A percentile compares a stretch with the other conserved stretches of the same genome.
Evolutionary conservation across 2,113 vertebrate genomes (phyloP).

Genomic region (Heterochromis multidens): DNA sequence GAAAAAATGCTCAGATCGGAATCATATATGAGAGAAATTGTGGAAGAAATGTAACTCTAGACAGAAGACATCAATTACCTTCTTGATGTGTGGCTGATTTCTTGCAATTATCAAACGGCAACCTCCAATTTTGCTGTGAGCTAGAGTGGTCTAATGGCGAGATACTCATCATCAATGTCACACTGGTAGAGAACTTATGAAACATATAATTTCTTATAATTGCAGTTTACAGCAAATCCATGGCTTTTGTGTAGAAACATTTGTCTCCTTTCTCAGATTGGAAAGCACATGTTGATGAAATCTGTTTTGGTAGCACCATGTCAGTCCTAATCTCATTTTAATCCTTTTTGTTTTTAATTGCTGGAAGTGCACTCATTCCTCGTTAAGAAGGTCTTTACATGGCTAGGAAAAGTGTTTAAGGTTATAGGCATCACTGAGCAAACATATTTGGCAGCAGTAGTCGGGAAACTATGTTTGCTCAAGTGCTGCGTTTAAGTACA

Average conservation of each 20-base stretch:
- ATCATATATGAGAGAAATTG: neutral
- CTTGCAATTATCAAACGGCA: neutral
- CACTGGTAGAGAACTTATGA: neutral
- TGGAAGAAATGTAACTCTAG: neutral
- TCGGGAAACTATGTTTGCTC: neutral
- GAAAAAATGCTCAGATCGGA: neutral
- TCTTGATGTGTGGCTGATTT: neutral
- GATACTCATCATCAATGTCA: neutral
- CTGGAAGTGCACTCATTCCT: neutral
- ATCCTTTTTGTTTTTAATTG: neutral
- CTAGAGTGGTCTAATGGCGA: neutral
- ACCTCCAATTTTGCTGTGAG: neutral
- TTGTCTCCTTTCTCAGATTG: neutral
- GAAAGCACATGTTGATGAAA: neutral
- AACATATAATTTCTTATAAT: neutral
- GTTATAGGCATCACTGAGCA: neutral
- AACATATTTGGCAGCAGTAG: neutral
- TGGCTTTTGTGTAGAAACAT: neutral
- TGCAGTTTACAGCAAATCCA: neutral
- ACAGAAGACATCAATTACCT: neutral
- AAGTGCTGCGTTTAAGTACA: neutral
- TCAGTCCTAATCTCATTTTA: neutral
- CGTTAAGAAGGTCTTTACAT: neutral
- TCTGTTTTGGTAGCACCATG: neutral
- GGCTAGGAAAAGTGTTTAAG: neutral